Percentiles rank a stretch among this genome's conserved stretches.
phyloP scores from a whole-genome alignment of 2,113 vertebrate species.

The Atrichornis clamosus region DNA sequence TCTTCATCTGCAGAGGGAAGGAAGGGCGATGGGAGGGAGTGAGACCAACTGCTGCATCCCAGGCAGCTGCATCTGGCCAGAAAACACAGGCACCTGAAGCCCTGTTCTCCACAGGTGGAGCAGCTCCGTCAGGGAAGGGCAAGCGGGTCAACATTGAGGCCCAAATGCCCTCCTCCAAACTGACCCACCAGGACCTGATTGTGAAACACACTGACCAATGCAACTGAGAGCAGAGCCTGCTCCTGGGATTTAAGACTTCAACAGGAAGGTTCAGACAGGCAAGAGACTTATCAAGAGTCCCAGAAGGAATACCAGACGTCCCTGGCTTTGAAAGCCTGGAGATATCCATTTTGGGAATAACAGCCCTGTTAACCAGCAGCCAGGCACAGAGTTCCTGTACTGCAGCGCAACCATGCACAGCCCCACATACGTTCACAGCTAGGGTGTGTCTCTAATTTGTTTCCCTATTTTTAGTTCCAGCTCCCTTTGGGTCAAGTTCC shows the following conservation, averaged over 20 bases:
- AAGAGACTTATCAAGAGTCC: background rate
- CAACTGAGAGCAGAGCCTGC: background rate
- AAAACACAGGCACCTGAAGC: background rate
- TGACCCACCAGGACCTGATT: rapidly evolving
- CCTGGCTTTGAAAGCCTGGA: background rate
- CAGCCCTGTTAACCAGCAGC: background rate
- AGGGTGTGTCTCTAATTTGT: background rate
- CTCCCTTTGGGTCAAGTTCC: background rate
- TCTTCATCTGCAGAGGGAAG: slow-evolving; percentile 89
- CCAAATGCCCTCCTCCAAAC: background rate
- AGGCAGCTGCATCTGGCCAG: background rate
- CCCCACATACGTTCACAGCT: background rate
- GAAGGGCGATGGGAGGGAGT: background rate
- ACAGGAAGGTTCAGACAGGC: background rate
- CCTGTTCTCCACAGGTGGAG: background rate
- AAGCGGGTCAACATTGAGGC: background rate
- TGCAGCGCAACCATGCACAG: background rate
- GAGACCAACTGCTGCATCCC: background rate
- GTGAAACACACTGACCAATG: background rate
- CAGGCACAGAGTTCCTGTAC: background rate
- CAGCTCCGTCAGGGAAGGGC: background rate
- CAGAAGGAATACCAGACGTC: background rate
- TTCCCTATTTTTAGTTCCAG: background rate
- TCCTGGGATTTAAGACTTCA: background rate
- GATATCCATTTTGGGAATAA: rapidly evolving